Evolutionary conservation across 1,140 invertebrate genomes (phyloP), one percentile per base, ranked within the genome.

Genomic region (Yoshiicerus persimilis): DNA sequence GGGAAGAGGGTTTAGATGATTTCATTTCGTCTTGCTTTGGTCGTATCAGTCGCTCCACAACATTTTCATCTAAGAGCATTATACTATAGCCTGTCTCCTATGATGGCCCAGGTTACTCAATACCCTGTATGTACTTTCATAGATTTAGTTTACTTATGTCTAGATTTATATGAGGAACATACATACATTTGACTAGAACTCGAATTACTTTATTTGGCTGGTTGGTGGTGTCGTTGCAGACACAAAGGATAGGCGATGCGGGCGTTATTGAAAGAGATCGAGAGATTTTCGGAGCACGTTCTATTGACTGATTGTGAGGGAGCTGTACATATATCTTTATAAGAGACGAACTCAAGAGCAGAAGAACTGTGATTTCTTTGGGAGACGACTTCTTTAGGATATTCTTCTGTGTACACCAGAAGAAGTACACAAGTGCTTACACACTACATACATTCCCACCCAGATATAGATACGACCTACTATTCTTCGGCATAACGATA

Each of bases 261-360:
- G 64, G 85, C 85, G 30, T 86, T 70, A 87, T 87, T 87, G 86
- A 77, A 84, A 87, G 75, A 87, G 86, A 87, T 41, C 32, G 66
- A 38, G 32, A 80, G 86, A 77, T 87, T 80, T 70, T 80, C 34
- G n/a, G 20, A 77, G 66, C 66, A 87, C 86, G 70, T 87, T 87
- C 86, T 87, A 87, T 87, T 87, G 86, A 87, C 86, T 77, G 86
- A 87, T 84, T 30, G 38, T 62, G 75, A n/a, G 47, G n/a, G 47
- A 80, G 34, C 13, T 38, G 34, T 38, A 36, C 70, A 16, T 36
- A 70, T 32, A 70, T 30, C 25, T 70, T 70, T 70, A 70, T 70
- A 70, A 30, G 10, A 32, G 25, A 25, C 64, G 30, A 23, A 66
- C 64, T 66, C 64, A 30, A 70, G 10, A 70, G 66, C 66, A 30